Evolutionary conservation across 2,888 invertebrate genomes (phyloP), one percentile per base, ranked within the genome.

Genomic region (Metellina segmentata): DNA sequence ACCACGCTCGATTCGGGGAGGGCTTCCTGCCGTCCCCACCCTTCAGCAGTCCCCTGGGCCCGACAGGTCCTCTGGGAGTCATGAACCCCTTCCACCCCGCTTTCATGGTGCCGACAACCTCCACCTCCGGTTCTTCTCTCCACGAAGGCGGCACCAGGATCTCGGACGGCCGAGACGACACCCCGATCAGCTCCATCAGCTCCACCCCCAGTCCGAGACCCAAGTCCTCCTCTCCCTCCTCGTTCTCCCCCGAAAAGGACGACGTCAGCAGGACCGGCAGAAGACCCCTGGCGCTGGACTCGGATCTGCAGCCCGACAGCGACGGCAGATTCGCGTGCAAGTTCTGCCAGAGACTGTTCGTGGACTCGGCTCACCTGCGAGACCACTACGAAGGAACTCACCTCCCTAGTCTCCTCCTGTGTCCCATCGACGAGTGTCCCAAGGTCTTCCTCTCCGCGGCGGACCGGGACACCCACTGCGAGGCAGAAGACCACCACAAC

Each of bases 261-360:
- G 92, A 92, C 9, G 16, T 53, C 0, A 81, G 85, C 20, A 69
- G 92, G 52, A 72, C 78, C 19, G 75, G 85, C 51, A 51, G 92
- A 16, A 79, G 71, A 69, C 87, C 93, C 7, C 49, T 89, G 34
- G 86, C 92, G 7, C 95, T 96, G 1, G 97, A 97, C 94, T 94
- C 94, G 9, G 97, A 97, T 94, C 96, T 96, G 7, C 95, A 96
- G 90, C 96, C 96, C 6, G 96, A 97, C 94, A 96, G 96, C 94
- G 96, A 97, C 94, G 97, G 97, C 52, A 96, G 96, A 93, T 96
- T 96, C 93, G 77, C 89, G 92, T 97, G 97, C 95, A 96, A 97
- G 93, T 96, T 97, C 94, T 97, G 97, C 94, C 96, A 96, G 94
- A 96, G 96, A 93, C 95, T 96, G 92, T 96, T 97, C 94, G 96